phyloP scores from a whole-genome alignment of 2,797 vertebrate genomes.

The Pantherophis vulpinus region DNA sequence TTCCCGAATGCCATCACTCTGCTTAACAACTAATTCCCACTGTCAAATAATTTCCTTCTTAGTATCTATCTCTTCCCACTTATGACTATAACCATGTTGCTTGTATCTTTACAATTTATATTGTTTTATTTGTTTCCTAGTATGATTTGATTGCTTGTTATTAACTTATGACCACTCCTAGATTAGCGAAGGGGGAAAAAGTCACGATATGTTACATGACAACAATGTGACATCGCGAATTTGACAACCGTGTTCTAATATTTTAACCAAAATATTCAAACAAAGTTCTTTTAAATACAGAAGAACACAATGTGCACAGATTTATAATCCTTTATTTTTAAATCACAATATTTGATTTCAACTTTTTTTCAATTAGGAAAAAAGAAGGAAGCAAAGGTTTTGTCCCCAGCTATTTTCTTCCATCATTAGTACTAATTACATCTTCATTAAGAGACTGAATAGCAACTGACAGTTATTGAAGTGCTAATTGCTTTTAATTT shows the following conservation, averaged over 20 bases:
- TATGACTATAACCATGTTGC: too few relatives aligned
- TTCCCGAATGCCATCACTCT: too few relatives aligned
- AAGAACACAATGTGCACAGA: constrained; percentile 5
- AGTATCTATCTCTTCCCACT: too few relatives aligned
- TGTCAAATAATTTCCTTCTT: too few relatives aligned
- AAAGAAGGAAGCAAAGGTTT: constrained; percentile 30
- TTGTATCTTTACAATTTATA: too few relatives aligned
- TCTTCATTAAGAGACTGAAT: constrained; percentile 58
- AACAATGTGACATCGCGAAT: too few relatives aligned
- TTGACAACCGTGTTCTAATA: neutral
- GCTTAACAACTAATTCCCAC: too few relatives aligned
- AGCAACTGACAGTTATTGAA: constrained; percentile 61
- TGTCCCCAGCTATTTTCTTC: constrained; percentile 60
- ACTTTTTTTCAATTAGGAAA: constrained; percentile 3
- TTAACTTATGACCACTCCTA: too few relatives aligned
- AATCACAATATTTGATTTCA: constrained; percentile 25
- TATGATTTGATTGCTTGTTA: too few relatives aligned
- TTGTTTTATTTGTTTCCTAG: too few relatives aligned
- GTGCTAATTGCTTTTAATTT: constrained; percentile 56
- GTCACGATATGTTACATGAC: too few relatives aligned
- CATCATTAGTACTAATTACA: constrained; percentile 68
- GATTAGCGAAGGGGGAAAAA: too few relatives aligned
- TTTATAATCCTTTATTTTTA: neutral
- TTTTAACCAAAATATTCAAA: neutral
- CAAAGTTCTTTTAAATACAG: neutral